A percentile compares a stretch with the other conserved stretches of the same genome.
phyloP scores from a whole-genome alignment of 2,113 vertebrate species.

The Blennius ocellaris region DNA sequence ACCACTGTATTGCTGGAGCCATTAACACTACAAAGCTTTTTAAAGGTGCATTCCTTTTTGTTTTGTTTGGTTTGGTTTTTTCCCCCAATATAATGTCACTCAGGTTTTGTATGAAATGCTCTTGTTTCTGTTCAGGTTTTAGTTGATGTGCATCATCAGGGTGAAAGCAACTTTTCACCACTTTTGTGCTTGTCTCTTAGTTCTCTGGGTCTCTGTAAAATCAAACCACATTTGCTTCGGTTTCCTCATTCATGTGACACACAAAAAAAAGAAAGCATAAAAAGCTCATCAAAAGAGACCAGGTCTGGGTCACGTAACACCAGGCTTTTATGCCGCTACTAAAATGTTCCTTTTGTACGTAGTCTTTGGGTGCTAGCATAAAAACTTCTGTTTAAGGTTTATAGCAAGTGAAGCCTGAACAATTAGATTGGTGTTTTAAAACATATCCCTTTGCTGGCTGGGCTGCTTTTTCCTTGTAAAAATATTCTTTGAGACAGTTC shows the following conservation, averaged over 20 bases:
- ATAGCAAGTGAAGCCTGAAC: not conserved
- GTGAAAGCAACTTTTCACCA: conserved; percentile 2
- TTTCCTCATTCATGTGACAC: not conserved
- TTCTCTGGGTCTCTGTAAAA: not conserved
- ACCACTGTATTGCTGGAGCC: not conserved
- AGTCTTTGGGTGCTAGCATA: too few species aligned
- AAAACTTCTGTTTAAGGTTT: conserved; percentile 6
- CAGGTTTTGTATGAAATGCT: not conserved
- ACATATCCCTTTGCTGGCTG: not conserved
- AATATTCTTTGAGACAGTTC: conserved; percentile 19
- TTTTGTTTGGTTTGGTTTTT: too few species aligned
- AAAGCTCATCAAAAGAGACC: not conserved
- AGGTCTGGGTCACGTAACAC: not conserved
- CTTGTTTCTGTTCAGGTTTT: not conserved
- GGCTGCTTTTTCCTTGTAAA: conserved; percentile 10
- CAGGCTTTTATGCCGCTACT: not conserved
- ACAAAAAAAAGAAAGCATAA: not conserved
- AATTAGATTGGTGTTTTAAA: not conserved
- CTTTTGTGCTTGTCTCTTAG: not conserved
- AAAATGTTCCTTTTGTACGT: not conserved
- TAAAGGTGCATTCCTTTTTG: conserved; percentile 1
- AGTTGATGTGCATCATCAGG: not conserved
- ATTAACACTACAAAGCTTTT: not conserved
- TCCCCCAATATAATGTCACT: not conserved
- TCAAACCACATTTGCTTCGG: not conserved